Evolutionary conservation across 2,113 vertebrate species (phyloP), one percentile per base, ranked within the genome.

Genomic region (Microcebus ravelobensis): DNA sequence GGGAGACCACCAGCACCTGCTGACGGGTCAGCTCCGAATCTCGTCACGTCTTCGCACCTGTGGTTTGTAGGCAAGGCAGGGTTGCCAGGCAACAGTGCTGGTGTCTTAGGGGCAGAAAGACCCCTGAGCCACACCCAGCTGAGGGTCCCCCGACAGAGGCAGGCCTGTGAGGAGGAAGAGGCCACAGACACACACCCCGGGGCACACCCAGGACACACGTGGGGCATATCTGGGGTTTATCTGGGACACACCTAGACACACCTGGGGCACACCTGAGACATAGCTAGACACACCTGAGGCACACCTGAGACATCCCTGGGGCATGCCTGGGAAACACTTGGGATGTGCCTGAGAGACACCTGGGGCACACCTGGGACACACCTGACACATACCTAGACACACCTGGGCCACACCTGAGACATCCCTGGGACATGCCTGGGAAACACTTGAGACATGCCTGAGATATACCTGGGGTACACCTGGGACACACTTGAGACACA

Each of bases 1-100:
- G 12, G 6, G 12, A 57, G 31, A 34, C 21, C 14, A 1, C 6
- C 0, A 1, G 52, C 7, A 6, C 82, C 4, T 36, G 34, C 68
- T 27, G 4, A 42, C 48, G 45, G 5, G 1, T 21, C 50, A 63
- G 31, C 52, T 27, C 11, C 6, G 0, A 20, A 0, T 11, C 23
- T 23, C 29, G 21, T 50, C 42, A 21, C 84, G n/a, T 29, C 81
- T 76, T 6, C 57, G 59, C 73, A 21, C 45, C 39, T 7, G 50
- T 29, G 14, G 14, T 36, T 39, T 55, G 42, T 36, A 6, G 5
- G 15, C 34, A 17, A 31, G 45, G 52, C 14, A 61, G 50, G 42
- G 13, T 8, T 4, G 7, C 34, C 42, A 34, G 15, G 65, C 36
- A 23, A 21, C 25, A 23, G 42, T 1, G 45, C 50, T 12, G 59